Percentiles rank a stretch among this genome's conserved stretches.
Conservation (phyloP, 2,113 vertebrate genomes). For the Channa argus region DNA sequence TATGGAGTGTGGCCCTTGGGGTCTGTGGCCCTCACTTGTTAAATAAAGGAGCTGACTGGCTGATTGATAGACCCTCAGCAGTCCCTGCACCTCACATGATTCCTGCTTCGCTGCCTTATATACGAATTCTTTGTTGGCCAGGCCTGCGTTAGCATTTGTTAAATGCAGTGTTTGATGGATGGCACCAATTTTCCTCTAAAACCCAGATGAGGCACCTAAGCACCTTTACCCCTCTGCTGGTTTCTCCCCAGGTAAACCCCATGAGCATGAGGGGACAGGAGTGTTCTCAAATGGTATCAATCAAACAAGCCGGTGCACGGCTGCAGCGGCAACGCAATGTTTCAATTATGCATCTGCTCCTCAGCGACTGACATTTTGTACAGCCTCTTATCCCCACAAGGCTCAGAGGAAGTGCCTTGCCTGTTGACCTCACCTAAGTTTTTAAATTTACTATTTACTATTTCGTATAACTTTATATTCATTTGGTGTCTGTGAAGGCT, state of each 20-base stretch:
- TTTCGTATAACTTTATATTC: not conserved
- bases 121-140: conserved; percentile 81
- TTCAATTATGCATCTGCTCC: conserved; percentile 79
- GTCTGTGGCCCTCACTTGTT: conserved; percentile 82
- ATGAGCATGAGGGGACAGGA: conserved; percentile 72
- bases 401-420: conserved; percentile 31
- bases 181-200: conserved; percentile 84
- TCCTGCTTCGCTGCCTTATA: conserved; percentile 79
- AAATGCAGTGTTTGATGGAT: conserved; percentile 86
- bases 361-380: conserved; percentile 54
- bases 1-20: conserved; percentile 79
- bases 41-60: conserved; percentile 86
- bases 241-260: conserved; percentile 80
- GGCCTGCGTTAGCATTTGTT: conserved; percentile 79
- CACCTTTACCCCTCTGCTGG: conserved; percentile 71
- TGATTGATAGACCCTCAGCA: conserved; percentile 86
- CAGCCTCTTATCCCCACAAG: conserved; percentile 41
- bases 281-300: conserved; percentile 83
- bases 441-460: conserved; percentile 30
- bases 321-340: conserved; percentile 65
- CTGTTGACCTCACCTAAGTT: conserved; percentile 34
- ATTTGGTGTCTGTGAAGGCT: not conserved
- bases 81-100: conserved; percentile 78
- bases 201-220: conserved; percentile 82
- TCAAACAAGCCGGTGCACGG: conserved; percentile 73